Conservation (phyloP, 37 sponge, comb jelly and placozoan species). For the Diacarnus erythraeanus region DNA sequence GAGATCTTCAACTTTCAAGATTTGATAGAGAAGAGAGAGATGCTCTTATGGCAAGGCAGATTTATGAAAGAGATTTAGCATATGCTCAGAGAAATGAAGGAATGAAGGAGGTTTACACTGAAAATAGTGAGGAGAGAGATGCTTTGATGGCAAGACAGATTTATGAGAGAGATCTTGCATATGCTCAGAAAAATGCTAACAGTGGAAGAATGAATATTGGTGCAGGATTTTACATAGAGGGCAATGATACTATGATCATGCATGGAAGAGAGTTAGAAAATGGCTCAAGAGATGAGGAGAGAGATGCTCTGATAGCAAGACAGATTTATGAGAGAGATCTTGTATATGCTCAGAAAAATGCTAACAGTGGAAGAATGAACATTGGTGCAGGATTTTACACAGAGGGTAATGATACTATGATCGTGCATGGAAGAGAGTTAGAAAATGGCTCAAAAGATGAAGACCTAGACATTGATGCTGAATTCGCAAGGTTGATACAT, state of each 20-base stretch:
- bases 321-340: neutral
- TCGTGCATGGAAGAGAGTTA: neutral
- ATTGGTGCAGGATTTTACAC: neutral
- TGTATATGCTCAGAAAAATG: neutral
- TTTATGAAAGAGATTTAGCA: constrained; percentile 1
- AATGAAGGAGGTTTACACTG: neutral
- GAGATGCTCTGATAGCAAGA: constrained; percentile 1
- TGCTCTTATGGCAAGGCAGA: constrained; percentile 6
- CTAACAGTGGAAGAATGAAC: neutral
- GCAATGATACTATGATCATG: neutral
- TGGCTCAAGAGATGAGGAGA: neutral
- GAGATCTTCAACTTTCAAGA: too few species aligned
- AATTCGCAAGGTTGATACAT: neutral
- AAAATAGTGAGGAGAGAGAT: neutral
- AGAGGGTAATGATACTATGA: too few species aligned
- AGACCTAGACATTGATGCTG: constrained; percentile 1
- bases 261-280: neutral
- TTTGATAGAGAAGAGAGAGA: neutral
- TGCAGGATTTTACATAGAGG: too few species aligned
- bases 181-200: neutral
- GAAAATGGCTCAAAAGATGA: neutral
- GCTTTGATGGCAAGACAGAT: neutral
- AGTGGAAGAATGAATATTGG: neutral
- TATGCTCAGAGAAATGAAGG: neutral
- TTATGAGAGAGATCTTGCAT: neutral